Evolutionary conservation across 2,888 invertebrate species (phyloP).

Genomic region (Pogonocherus hispidulus): DNA sequence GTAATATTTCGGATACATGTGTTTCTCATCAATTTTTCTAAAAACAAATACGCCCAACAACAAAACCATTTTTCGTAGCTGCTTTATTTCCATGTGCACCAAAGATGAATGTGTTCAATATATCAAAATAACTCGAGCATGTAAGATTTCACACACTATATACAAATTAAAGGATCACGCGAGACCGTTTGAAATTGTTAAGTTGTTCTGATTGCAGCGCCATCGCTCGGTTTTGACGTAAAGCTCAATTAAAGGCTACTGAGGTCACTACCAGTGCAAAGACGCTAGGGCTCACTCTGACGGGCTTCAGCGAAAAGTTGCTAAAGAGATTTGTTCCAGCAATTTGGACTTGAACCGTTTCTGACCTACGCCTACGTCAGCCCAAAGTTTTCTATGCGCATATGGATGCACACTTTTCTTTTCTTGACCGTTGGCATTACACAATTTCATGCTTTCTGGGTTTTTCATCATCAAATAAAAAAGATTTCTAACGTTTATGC

Average conservation of each 20-base stretch:
- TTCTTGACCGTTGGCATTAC: no score
- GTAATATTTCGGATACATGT: conserved; percentile 22
- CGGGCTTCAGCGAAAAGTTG: not conserved
- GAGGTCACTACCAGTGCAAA: not conserved
- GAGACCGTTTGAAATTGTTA: conserved; percentile 3
- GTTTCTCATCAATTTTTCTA: conserved; percentile 21
- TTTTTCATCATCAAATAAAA: no score
- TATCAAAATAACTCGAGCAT: conserved; percentile 47
- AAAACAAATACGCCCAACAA: conserved; percentile 24
- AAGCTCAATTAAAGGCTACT: not conserved
- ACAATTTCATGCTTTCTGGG: no score
- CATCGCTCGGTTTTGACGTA: not conserved
- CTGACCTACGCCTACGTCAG: no score
- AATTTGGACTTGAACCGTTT: no score
- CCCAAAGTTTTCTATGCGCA: no score
- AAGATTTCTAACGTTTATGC: no score
- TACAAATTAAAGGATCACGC: conserved; percentile 40
- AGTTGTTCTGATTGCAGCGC: not conserved
- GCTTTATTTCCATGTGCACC: conserved; percentile 42
- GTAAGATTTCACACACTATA: conserved; percentile 43
- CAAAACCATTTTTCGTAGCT: conserved; percentile 43
- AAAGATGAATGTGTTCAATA: conserved; percentile 41
- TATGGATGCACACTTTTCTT: no score
- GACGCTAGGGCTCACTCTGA: not conserved
- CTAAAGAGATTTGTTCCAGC: no score